Percentiles rank a stretch among this genome's conserved stretches.
These are phyloP conservation scores for Piscicola geometra DNA, from an alignment of 2,888 invertebrate species.

Conservation along the genomic window DNA sequence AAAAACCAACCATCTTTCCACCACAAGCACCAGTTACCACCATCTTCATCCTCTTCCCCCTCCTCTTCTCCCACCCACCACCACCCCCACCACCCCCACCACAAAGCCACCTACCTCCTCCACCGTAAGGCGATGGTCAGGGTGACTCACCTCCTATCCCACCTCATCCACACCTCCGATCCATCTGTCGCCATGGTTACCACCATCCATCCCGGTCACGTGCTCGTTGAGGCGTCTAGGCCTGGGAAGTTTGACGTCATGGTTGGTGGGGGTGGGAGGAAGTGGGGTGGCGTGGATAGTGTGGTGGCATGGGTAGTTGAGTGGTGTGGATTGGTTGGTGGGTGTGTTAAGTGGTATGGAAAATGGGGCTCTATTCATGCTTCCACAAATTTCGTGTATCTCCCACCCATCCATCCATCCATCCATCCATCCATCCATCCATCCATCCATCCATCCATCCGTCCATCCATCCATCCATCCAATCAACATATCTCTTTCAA, in stretches of 20 bases:
- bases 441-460: not conserved
- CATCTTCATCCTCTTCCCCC: too few species aligned
- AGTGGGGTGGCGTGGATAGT: too few species aligned
- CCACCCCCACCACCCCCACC: not conserved
- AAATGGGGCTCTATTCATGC: too few species aligned
- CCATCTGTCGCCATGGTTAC: conserved; percentile 46
- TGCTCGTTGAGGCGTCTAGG: conserved; percentile 78
- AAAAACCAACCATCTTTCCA: too few species aligned
- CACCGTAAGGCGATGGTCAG: conserved; percentile 60
- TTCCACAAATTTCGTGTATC: not conserved
- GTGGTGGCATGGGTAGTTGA: too few species aligned
- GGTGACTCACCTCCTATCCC: conserved; percentile 82
- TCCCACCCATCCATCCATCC: too few species aligned
- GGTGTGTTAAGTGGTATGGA: not conserved
- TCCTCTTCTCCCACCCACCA: not conserved
- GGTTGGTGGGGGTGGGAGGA: too few species aligned
- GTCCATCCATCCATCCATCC: not conserved
- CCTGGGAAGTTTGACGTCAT: conserved; percentile 89
- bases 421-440: too few species aligned
- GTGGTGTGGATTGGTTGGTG: not conserved
- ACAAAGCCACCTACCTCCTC: conserved; percentile 32
- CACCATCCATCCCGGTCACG: conserved; percentile 61
- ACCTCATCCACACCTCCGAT: conserved; percentile 65
- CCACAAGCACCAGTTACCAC: not conserved
- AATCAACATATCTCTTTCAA: not conserved